These are phyloP conservation scores for Chiroxiphia lanceolata DNA, from an alignment of 2,797 vertebrate genomes.

Conservation along the genomic window DNA sequence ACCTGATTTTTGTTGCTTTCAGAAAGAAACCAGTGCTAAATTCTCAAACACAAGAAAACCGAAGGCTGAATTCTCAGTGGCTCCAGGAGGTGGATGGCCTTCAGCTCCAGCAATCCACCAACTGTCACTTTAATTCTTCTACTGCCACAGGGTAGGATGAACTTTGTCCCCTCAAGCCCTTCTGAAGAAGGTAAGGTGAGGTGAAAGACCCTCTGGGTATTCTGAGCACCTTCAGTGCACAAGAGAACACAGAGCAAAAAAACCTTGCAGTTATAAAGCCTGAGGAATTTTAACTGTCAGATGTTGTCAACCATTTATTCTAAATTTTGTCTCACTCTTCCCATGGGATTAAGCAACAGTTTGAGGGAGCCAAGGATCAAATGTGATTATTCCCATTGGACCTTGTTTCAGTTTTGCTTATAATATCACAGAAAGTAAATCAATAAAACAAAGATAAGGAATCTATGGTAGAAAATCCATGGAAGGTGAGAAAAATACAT, in stretches of 20 bases:
- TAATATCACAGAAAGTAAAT: not conserved
- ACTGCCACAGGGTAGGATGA: not conserved
- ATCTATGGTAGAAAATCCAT: not conserved
- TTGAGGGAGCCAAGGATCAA: not conserved
- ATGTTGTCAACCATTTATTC: not conserved
- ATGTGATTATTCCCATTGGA: not conserved
- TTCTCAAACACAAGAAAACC: not conserved
- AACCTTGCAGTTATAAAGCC: not conserved
- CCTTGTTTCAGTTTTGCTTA: not conserved
- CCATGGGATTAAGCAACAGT: not conserved
- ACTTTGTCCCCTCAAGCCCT: not conserved
- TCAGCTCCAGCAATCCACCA: not conserved
- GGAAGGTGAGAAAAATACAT: not conserved
- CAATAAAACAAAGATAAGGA: slow-evolving; percentile 14
- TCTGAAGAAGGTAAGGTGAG: not conserved
- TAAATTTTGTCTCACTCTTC: not conserved
- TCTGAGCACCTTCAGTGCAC: not conserved
- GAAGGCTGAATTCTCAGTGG: not conserved
- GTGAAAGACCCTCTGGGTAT: not conserved
- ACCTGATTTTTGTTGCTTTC: not conserved
- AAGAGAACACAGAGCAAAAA: not conserved
- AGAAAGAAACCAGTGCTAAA: not conserved
- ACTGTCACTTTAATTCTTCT: not conserved
- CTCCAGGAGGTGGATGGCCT: not conserved
- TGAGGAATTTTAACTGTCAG: not conserved